Evolutionary conservation across 2,797 vertebrate species (phyloP).

Genomic region (Tokudaia tokunoshimensis): DNA sequence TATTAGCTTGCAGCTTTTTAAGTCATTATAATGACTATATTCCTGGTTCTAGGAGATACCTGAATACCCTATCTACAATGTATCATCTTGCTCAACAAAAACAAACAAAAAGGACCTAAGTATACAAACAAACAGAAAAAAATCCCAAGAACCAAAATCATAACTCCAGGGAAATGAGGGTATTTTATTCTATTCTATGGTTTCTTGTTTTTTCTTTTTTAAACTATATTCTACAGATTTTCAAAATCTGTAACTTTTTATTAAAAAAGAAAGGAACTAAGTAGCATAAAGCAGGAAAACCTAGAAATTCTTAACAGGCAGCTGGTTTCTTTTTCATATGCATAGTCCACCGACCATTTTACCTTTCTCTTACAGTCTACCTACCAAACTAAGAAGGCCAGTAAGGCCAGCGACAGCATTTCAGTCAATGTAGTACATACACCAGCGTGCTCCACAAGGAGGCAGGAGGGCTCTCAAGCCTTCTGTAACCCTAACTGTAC

Average conservation of each 20-base stretch:
- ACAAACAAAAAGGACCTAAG: background rate
- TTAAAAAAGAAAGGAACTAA: conserved; percentile 12
- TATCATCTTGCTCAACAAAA: conserved; percentile 39
- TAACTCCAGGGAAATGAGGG: background rate
- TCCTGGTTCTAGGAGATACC: background rate
- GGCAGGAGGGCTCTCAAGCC: background rate
- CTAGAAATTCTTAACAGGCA: background rate
- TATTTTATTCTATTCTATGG: background rate
- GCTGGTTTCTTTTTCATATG: conserved; percentile 42
- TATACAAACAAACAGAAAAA: background rate
- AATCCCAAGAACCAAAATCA: background rate
- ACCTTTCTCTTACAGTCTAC: background rate
- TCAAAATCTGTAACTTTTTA: conserved; percentile 42
- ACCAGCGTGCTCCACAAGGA: background rate
- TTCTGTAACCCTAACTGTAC: background rate
- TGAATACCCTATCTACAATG: background rate
- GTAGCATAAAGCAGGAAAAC: background rate
- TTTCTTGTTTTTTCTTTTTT: background rate
- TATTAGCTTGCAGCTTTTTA: background rate
- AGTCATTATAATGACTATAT: background rate
- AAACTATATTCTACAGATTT: background rate
- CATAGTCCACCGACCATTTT: background rate
- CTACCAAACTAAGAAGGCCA: background rate
- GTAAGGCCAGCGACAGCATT: background rate
- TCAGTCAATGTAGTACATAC: background rate